Base-by-base conservation (phyloP, 92 coral and sea anemone species). In the Chrysogorgia sp. region DNA sequence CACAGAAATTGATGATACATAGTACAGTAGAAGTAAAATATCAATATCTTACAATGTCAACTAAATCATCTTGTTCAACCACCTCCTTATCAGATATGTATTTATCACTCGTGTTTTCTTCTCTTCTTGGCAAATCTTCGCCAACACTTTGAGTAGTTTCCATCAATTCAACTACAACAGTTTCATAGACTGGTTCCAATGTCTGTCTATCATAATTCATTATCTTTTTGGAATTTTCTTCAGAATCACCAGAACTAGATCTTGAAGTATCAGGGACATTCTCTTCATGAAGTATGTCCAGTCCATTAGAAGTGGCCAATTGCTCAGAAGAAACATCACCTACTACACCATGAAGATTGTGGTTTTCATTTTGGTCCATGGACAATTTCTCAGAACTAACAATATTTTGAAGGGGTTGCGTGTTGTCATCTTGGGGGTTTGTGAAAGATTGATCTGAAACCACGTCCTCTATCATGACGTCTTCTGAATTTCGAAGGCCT, bases 151-250 rank as follows among this genome's bases (percentile, higher is more conserved):
- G 24, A 14, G 10, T 34, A 5, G 49, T 10, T 25, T 64, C 17
- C 40, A 69, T 10, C 55, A 69, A 25, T 26, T 69, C 76, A 8
- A 69, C 76, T 13, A 60, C 25, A 1, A 69, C 59, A n/a, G 26
- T 69, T 19, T 69, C 76, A 3, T 69, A 35, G 3, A 69, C 59
- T 2, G 76, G 76, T 48, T 69, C 61, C 29, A 69, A 6, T 12
- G 28, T 23, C 22, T 48, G 76, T 49, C 60, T 69, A 17, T 50
- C n/a, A 2, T 47, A 15, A 2, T 6, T 12, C 5, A 37, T 5
- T 6, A 47, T 47, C 17, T 15, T 47, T 15, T 47, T 12, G 15
- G 14, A 6, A 47, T 12, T 12, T 23, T 60, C 19, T 14, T 69
- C 59, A 60, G 41, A 13, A 24, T 69, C 25, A 10, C 21, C 19